These are phyloP conservation scores for Orthonychiurus folsomi DNA, from an alignment of 2,888 invertebrate species.

Conservation along the genomic window DNA sequence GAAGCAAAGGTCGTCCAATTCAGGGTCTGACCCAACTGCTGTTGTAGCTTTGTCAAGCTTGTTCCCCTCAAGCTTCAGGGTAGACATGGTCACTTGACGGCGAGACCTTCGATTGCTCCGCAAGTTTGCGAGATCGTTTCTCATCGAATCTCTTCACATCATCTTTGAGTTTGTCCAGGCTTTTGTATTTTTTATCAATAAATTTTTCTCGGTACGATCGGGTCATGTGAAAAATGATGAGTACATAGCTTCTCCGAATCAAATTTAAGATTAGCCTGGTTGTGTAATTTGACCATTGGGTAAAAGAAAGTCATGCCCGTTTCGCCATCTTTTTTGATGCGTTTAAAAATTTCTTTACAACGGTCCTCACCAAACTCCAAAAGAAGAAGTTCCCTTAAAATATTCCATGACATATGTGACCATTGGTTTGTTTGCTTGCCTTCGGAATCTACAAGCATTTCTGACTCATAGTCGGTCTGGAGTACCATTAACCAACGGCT, in stretches of 20 bases:
- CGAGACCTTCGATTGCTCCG: no score
- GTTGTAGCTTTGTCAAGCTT: no score
- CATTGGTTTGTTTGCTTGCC: constrained; percentile 7
- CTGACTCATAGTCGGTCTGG: neutral
- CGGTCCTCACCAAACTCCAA: neutral
- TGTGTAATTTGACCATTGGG: neutral
- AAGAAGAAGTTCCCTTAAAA: neutral
- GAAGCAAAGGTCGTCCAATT: no score
- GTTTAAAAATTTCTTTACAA: constrained; percentile 1
- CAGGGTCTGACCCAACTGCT: no score
- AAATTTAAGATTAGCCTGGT: neutral
- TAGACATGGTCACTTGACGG: no score
- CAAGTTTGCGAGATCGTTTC: neutral
- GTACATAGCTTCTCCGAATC: neutral
- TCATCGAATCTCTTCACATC: neutral
- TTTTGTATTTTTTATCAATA: neutral
- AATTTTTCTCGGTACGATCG: neutral
- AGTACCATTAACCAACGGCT: neutral
- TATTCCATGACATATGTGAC: neutral
- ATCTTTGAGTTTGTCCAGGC: neutral
- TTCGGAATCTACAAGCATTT: neutral
- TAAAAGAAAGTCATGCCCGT: constrained; percentile 6
- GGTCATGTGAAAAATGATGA: neutral
- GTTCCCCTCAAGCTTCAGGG: no score
- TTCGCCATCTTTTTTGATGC: neutral